Evolutionary conservation across 37 sponge, comb jelly and placozoan species (phyloP), one percentile per base, ranked within the genome.

Genomic region (Halisarca cf. caerulea): DNA sequence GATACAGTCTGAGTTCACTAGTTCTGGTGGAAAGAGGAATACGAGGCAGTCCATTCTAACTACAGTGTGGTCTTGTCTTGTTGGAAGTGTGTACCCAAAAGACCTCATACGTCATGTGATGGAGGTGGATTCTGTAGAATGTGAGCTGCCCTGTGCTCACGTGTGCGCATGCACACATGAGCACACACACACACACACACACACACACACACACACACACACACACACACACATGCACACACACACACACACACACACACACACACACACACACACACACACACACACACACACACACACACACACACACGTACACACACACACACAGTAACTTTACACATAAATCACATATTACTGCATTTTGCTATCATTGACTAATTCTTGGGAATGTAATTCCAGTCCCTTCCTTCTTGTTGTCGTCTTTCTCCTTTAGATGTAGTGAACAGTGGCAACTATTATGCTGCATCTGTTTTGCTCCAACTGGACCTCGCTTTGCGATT

Each of bases 61-160:
- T 40, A 73, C 54, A n/a, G 58, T 58, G 59, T 88, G 88, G 88
- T 33, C 83, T 18, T 81, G 71, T 66, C 36, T 82, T 0, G 88
- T 82, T 21, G 25, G 25, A 42, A 83, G 57, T 7, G 23, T 81
- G 35, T 88, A 82, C 54, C 88, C 88, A 20, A 0, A 3, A 53
- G 34, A 39, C 7, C 78, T 88, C 33, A 18, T 47, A 14, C 6
- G 51, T 14, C 51, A 47, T 47, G 51, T 47, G 11, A 47, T 47
- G 51, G 51, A 47, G 51, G 51, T 47, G 51, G 51, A 47, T 6
- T 47, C 51, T 14, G 9, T 47, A 47, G 51, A 47, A 47, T 11
- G 51, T 47, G 51, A 47, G 51, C 11, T 11, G 11, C 11, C 51
- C 11, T 47, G 6, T 47, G 51, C 11, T n/a, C n/a, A n/a, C n/a